Percentiles rank a stretch among this genome's conserved stretches.
Conservation (phyloP, 2,797 vertebrate genomes). For the Rhincodon typus region DNA sequence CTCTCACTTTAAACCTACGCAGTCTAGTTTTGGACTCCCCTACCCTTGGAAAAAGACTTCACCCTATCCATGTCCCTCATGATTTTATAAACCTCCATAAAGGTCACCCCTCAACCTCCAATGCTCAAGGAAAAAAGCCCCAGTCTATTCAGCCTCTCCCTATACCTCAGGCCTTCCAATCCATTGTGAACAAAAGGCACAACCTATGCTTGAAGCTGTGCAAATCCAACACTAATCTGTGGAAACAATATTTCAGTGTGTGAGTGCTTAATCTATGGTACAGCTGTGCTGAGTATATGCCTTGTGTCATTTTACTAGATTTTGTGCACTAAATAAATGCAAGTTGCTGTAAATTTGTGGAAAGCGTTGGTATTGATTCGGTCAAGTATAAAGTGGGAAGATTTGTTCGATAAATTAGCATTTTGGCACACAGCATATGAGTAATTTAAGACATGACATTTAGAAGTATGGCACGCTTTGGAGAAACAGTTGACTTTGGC, state of each 20-base stretch:
- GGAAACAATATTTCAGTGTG: not conserved
- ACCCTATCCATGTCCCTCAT: too few species aligned
- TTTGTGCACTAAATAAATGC: not conserved
- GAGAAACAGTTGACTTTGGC: not conserved
- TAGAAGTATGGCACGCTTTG: not conserved
- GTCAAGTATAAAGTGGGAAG: not conserved
- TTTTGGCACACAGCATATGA: not conserved
- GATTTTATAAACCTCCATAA: too few species aligned
- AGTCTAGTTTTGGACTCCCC: too few species aligned
- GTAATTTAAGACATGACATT: not conserved
- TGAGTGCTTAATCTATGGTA: not conserved
- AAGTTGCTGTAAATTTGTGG: not conserved
- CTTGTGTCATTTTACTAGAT: not conserved
- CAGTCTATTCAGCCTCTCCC: too few species aligned
- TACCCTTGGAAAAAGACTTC: too few species aligned
- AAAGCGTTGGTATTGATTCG: not conserved
- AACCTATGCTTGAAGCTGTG: not conserved
- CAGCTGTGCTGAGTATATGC: not conserved
- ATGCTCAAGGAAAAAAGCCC: too few species aligned
- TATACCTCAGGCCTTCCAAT: too few species aligned
- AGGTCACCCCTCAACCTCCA: too few species aligned
- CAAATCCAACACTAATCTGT: not conserved
- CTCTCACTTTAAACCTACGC: too few species aligned
- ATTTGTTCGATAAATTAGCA: not conserved
- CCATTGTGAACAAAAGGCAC: not conserved